Conservation (phyloP, 2,797 vertebrate genomes). For the Euphonia xanthogaster region DNA sequence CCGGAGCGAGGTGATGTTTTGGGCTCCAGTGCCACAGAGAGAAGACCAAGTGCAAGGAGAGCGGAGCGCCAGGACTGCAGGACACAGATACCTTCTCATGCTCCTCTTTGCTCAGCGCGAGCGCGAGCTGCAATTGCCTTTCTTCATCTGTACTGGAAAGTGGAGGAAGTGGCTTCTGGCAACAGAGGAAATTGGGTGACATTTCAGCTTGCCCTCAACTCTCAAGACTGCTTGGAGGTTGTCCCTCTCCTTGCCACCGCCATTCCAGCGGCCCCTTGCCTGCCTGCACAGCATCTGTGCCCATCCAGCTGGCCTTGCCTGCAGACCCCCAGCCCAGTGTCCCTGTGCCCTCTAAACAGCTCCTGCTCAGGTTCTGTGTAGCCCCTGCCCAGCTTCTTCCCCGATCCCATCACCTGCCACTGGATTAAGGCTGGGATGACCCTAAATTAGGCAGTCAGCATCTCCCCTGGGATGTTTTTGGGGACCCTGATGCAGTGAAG, state of each 20-base stretch:
- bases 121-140: conserved; percentile 89
- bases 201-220: conserved; percentile 29
- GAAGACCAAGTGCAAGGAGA: conserved; percentile 32
- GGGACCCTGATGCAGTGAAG: neutral
- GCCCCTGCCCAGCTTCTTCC: neutral
- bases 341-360: neutral
- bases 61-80: conserved; percentile 11
- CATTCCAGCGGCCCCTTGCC: neutral
- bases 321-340: neutral
- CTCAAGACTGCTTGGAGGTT: neutral
- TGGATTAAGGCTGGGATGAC: neutral
- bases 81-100: conserved; percentile 91
- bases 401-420: neutral
- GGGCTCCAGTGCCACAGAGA: neutral
- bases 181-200: conserved; percentile 70
- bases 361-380: neutral
- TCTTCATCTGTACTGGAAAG: conserved; percentile 89
- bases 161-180: conserved; percentile 77
- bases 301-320: neutral
- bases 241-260: neutral
- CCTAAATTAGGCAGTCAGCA: neutral
- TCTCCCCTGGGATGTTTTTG: neutral
- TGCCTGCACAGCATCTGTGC: neutral
- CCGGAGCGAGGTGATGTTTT: neutral
- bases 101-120: conserved; percentile 92